Conservation (phyloP, 2,888 invertebrate genomes). For the Parnassius orleans region DNA sequence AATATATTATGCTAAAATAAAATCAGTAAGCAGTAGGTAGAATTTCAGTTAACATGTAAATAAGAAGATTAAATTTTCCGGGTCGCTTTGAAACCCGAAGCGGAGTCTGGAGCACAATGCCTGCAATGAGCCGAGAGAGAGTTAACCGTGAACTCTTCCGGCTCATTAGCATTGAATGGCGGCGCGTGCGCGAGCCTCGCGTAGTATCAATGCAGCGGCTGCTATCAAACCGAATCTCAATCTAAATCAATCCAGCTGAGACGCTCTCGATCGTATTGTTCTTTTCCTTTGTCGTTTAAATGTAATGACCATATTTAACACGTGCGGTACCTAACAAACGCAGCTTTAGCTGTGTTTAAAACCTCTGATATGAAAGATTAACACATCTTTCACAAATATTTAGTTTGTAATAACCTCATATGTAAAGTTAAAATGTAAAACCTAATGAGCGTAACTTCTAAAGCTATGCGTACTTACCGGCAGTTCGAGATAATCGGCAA, state of each 20-base stretch:
- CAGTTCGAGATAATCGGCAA: conserved; percentile 83
- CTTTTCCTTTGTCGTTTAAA: conserved; percentile 63
- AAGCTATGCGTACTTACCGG: conserved; percentile 82
- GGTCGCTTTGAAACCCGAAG: conserved; percentile 46
- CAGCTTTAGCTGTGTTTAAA: no score
- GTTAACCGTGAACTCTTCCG: conserved; percentile 71
- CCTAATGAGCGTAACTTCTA: no score
- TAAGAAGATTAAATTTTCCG: conserved; percentile 7
- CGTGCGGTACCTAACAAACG: conserved; percentile 27
- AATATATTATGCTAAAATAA: no score
- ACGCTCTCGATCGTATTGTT: conserved; percentile 53
- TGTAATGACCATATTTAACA: conserved; percentile 67
- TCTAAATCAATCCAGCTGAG: conserved; percentile 63
- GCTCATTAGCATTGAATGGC: conserved; percentile 78
- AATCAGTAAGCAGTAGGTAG: neutral
- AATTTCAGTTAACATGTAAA: conserved; percentile 5
- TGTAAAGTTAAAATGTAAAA: no score
- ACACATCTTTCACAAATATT: no score
- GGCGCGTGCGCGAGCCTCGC: conserved; percentile 62
- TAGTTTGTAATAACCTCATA: no score
- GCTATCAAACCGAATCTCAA: conserved; percentile 48
- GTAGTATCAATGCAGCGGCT: conserved; percentile 65
- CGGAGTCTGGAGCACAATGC: conserved; percentile 55
- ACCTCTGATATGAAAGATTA: no score
- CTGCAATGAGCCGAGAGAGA: conserved; percentile 48